Percentiles rank a stretch among this genome's conserved stretches.
Evolutionary conservation across 1,140 invertebrate genomes (phyloP).

Genomic region (Pseudomyrmex concolor): DNA sequence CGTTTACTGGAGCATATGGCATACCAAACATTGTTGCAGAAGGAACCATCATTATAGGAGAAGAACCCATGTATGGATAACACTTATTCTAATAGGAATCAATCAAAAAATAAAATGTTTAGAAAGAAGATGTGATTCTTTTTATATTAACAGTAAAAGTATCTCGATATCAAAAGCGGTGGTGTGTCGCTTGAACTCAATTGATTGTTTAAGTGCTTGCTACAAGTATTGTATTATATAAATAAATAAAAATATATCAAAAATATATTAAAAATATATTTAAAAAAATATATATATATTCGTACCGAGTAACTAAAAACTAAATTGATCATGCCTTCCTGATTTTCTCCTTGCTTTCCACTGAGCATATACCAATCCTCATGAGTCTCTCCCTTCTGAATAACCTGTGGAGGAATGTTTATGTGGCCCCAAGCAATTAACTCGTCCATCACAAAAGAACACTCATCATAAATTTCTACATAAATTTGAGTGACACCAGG

Average conservation of each 20-base stretch:
- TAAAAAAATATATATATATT: slow-evolving; percentile 61
- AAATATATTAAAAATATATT: slow-evolving; percentile 64
- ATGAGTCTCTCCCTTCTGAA: slow-evolving; percentile 93
- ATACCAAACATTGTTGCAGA: slow-evolving; percentile 82
- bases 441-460: slow-evolving; percentile 98
- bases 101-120: not conserved
- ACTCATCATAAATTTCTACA: slow-evolving; percentile 98
- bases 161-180: not conserved
- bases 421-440: slow-evolving; percentile 96
- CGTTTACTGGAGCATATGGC: slow-evolving; percentile 82
- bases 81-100: slow-evolving; percentile 69
- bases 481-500: slow-evolving; percentile 94
- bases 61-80: slow-evolving; percentile 75
- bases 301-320: slow-evolving; percentile 92
- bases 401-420: slow-evolving; percentile 92
- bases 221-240: not conserved
- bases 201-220: not conserved
- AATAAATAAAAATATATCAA: not conserved
- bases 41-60: slow-evolving; percentile 89
- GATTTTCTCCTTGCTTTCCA: slow-evolving; percentile 96
- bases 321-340: slow-evolving; percentile 94
- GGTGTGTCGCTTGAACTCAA: slow-evolving; percentile 13
- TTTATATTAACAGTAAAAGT: slow-evolving; percentile 32
- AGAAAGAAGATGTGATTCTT: not conserved
- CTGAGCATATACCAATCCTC: slow-evolving; percentile 97